Base-by-base conservation (phyloP, 2,113 vertebrate species). In the Tinamus guttatus region DNA sequence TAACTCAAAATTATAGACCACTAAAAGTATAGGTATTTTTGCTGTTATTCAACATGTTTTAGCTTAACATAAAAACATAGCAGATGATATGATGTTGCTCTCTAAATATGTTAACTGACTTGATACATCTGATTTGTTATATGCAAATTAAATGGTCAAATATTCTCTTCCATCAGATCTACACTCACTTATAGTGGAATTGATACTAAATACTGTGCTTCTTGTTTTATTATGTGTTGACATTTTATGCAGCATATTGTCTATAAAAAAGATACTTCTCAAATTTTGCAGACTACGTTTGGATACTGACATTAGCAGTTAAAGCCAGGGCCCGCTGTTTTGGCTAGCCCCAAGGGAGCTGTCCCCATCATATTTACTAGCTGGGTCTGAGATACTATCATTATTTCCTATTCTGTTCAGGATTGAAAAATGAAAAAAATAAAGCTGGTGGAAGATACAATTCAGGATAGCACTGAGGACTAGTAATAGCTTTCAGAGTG, bases 1-100 rank as follows among this genome's bases (percentile, higher is more conserved):
- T 94, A 97, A 96, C 69, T 95, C 30, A 97, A 92, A 97, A 97
- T 93, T 93, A 95, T 40, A 95, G 77, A 64, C 65, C 82, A 41
- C 18, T 87, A 77, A 83, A 97, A 94, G 52, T 83, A 76, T 81
- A 95, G 58, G 74, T 79, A 81, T 54, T 95, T 95, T 95, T 92
- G 27, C 65, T 93, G 13, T 56, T 93, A 83, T 36, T 89, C 43
- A 87, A 79, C 75, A 88, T 52, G 30, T 51, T 89, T 93, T 87
- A 93, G 38, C 41, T 30, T 92, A 94, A 95, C 11, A 5, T 92
- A 94, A 94, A 97, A 89, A 38, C 17, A 68, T 6, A 80, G 12
- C 13, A 58, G 77, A 96, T 87, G 79, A 79, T 80, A 87, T 93
- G 89, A 64, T 91, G 52, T 54, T 95, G 19, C 43, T 91, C 75